A percentile compares a stretch with the other conserved stretches of the same genome.
phyloP scores from a whole-genome alignment of 2,797 vertebrate genomes.

The Sebastes diploproa region DNA sequence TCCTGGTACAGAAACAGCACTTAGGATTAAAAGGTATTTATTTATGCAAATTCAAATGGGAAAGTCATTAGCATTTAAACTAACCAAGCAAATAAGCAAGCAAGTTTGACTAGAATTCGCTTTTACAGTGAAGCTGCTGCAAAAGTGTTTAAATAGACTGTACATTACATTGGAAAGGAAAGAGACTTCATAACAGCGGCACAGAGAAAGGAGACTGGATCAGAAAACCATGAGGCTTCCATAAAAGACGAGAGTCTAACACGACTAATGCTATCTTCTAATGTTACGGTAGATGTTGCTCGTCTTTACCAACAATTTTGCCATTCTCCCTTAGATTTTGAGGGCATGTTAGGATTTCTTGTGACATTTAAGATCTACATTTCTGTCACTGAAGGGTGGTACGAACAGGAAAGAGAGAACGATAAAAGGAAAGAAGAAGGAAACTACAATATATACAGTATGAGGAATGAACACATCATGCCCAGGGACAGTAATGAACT shows the following conservation, averaged over 20 bases:
- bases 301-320: neutral
- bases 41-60: neutral
- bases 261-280: neutral
- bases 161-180: neutral
- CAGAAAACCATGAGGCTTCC: conserved; percentile 12
- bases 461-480: conserved; percentile 47
- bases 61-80: neutral
- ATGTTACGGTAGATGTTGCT: neutral
- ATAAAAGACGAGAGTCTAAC: neutral
- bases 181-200: neutral
- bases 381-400: neutral
- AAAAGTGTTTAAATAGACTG: neutral
- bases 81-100: neutral
- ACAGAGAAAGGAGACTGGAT: neutral
- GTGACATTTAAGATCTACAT: neutral
- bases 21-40: neutral
- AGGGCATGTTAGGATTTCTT: neutral
- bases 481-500: conserved; percentile 42
- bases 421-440: neutral
- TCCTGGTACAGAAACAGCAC: neutral
- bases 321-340: neutral
- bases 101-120: neutral
- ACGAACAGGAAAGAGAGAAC: neutral
- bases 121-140: neutral
- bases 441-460: conserved; percentile 7